Evolutionary conservation across 2,888 invertebrate species (phyloP), one percentile per base, ranked within the genome.

Genomic region (Podotricha telesiphe): DNA sequence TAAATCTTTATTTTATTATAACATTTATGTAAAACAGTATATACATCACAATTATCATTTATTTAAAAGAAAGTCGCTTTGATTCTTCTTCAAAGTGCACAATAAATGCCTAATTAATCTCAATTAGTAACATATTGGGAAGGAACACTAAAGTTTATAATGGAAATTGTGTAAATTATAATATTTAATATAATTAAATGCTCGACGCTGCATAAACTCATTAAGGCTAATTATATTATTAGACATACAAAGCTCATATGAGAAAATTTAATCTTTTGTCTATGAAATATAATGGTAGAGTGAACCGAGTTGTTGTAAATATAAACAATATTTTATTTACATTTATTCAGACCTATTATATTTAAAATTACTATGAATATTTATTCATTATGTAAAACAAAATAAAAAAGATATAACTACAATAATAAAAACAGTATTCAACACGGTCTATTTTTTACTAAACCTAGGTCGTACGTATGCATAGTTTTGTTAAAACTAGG

Each of bases 151-250:
- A 59, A 59, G 11, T 17, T 59, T 42, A 17, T 45, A 45, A 45
- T 22, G n/a, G 28, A 59, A 58, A 45, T 59, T 22, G 59, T 45
- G 45, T 45, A 59, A 59, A 59, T 59, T n/a, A n/a, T n/a, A 22
- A 45, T 59, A 59, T 59, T 45, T 59, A 59, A 45, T 59, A 45
- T 45, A 59, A 59, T 59, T 45, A 59, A 59, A 59, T 59, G 0
- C 59, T 45, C 45, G n/a, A 42, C 59, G 22, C 42, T 59, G 59
- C 59, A 59, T n/a, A 59, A 45, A 59, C 42, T 65, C 19, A 55
- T 58, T 65, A 65, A 45, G 28, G 51, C 53, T 65, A 56, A 65
- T 56, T 65, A 56, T 58, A 58, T 58, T 65, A 65, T 65, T 20
- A 50, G 48, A 48, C 48, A 47, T 58, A 50, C 22, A 65, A 58